These are phyloP conservation scores for Drosophila nigromelanica DNA, from an alignment of 1,140 invertebrate genomes.

Conservation along the genomic window DNA sequence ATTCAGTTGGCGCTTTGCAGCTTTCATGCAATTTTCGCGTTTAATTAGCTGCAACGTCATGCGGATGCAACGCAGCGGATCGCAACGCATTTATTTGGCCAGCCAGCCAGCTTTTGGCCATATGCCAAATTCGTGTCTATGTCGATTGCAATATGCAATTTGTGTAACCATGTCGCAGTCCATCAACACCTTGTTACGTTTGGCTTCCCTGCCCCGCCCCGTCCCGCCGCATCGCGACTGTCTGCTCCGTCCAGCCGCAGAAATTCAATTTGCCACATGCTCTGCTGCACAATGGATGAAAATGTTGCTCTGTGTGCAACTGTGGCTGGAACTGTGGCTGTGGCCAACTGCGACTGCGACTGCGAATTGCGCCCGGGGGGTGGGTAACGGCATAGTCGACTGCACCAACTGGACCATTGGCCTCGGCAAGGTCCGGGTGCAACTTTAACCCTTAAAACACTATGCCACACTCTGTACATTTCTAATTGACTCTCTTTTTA, in stretches of 20 bases:
- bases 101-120: conserved; percentile 46
- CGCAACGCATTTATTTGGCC: conserved; percentile 7
- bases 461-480: conserved; percentile 37
- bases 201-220: neutral
- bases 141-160: conserved; percentile 60
- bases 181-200: conserved; percentile 75
- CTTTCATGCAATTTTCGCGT: conserved; percentile 63
- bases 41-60: conserved; percentile 73
- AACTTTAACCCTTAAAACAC: neutral
- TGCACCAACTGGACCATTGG: conserved; percentile 3
- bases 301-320: neutral
- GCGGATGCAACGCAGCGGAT: conserved; percentile 21
- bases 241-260: conserved; percentile 26
- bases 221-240: neutral
- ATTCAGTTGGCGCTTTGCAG: conserved; percentile 24
- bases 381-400: neutral
- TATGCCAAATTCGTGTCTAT: conserved; percentile 54
- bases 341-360: no score
- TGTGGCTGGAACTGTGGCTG: conserved; percentile 3
- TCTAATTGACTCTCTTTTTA: conserved; percentile 47
- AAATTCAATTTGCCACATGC: conserved; percentile 52
- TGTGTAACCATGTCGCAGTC: conserved; percentile 75
- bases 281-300: conserved; percentile 36
- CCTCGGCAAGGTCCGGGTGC: neutral
- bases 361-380: conserved; percentile 9